Evolutionary conservation across 2,113 vertebrate genomes (phyloP).

Genomic region (Macroglossus sobrinus): DNA sequence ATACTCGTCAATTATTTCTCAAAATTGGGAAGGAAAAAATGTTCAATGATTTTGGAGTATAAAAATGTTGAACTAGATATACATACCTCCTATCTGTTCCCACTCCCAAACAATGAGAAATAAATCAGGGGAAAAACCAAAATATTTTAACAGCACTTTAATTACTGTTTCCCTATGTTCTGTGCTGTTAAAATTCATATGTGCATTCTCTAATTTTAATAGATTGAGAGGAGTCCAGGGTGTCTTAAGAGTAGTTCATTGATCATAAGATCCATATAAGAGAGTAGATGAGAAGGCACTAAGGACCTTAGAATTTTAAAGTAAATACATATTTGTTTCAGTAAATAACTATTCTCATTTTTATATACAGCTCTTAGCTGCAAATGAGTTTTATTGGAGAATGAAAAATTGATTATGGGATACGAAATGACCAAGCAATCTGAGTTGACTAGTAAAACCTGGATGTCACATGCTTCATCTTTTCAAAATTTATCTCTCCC

Average conservation of each 20-base stretch:
- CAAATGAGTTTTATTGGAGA: background rate
- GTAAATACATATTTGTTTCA: background rate
- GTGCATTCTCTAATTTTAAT: background rate
- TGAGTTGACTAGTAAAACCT: background rate
- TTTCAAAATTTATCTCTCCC: background rate
- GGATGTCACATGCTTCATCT: no score
- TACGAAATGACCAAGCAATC: background rate
- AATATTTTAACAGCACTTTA: background rate
- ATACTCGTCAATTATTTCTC: background rate
- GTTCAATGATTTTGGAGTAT: background rate
- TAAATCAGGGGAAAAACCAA: background rate
- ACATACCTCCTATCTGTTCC: background rate
- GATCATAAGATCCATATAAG: background rate
- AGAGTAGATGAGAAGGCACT: background rate
- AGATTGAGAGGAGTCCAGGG: background rate
- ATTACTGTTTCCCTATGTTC: background rate
- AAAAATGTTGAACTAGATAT: background rate
- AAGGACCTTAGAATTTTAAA: background rate
- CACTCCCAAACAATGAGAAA: background rate
- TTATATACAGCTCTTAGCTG: background rate
- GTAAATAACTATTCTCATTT: background rate
- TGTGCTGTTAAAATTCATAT: background rate
- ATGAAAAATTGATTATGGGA: background rate
- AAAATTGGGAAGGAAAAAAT: background rate
- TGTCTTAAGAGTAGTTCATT: background rate